phyloP scores from a whole-genome alignment of 2,888 invertebrate genomes.

The Sinohyriopsis cumingii region DNA sequence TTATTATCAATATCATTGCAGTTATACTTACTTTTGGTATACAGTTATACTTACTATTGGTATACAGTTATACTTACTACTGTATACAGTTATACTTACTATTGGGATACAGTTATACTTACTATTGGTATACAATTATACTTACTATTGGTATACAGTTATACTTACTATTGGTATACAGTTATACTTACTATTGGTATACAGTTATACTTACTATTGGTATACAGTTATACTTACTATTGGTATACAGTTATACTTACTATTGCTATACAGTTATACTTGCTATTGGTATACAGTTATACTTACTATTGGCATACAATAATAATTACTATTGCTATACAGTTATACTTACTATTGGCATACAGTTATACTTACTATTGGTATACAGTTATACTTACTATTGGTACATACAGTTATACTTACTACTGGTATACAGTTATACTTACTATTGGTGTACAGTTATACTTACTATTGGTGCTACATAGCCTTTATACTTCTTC shows the following conservation, averaged over 20 bases:
- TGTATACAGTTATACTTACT: too few species aligned
- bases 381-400: too few species aligned
- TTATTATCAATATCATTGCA: too few species aligned
- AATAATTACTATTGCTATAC: too few species aligned
- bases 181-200: slow-evolving; percentile 63
- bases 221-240: slow-evolving; percentile 61
- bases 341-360: too few species aligned
- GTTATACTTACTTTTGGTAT: slow-evolving; percentile 59
- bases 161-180: slow-evolving; percentile 63
- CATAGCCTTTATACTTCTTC: slow-evolving; percentile 53
- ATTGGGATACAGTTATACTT: slow-evolving; percentile 62
- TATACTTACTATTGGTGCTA: slow-evolving; percentile 64
- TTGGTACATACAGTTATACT: too few species aligned
- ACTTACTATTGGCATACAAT: slow-evolving; percentile 67
- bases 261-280: slow-evolving; percentile 58
- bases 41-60: slow-evolving; percentile 65
- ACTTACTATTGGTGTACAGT: too few species aligned
- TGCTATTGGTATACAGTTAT: slow-evolving; percentile 62
- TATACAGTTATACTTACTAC: too few species aligned
- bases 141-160: slow-evolving; percentile 66
- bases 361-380: too few species aligned
- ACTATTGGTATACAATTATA: slow-evolving; percentile 63
- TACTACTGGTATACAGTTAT: too few species aligned
- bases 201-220: slow-evolving; percentile 65
- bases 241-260: slow-evolving; percentile 64